Conservation (phyloP, 1,140 invertebrate genomes). For the Stegodyphus dumicola region DNA sequence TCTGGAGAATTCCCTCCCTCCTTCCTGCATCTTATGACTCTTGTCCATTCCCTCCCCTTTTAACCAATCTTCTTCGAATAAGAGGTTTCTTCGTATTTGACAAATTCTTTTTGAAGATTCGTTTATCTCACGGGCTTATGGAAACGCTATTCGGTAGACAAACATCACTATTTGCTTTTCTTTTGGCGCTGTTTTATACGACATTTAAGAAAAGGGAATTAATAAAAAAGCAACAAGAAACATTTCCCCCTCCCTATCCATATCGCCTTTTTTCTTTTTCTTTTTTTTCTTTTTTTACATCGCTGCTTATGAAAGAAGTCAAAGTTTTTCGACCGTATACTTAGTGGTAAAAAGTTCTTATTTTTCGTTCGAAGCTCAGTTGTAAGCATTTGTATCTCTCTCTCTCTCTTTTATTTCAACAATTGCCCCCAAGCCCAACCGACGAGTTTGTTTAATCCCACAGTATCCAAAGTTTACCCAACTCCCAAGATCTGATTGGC, state of each 20-base stretch:
- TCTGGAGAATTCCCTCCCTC: neutral
- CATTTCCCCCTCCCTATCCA: conserved; percentile 18
- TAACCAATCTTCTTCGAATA: conserved; percentile 50
- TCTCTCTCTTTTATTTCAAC: conserved; percentile 56
- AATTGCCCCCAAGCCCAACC: conserved; percentile 54
- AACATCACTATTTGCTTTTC: conserved; percentile 60
- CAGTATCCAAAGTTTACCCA: conserved; percentile 60
- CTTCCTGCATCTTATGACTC: neutral
- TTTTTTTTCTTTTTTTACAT: conserved; percentile 33
- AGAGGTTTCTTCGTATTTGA: conserved; percentile 51
- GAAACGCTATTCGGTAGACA: conserved; percentile 56
- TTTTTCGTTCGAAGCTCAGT: conserved; percentile 44
- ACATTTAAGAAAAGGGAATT: conserved; percentile 59
- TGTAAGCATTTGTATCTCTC: conserved; percentile 52
- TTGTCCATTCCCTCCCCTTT: conserved; percentile 1
- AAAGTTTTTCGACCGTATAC: conserved; percentile 43
- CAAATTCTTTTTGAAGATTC: conserved; percentile 59
- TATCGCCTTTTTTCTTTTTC: conserved; percentile 15
- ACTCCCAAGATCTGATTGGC: conserved; percentile 59
- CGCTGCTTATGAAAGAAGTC: conserved; percentile 29
- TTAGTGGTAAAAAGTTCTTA: conserved; percentile 60
- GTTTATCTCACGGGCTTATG: conserved; percentile 54
- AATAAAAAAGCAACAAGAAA: conserved; percentile 32
- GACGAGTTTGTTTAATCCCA: conserved; percentile 60
- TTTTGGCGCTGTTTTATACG: conserved; percentile 58